Evolutionary conservation across 2,113 vertebrate genomes (phyloP), one percentile per base, ranked within the genome.

Genomic region (Hyperoodon ampullatus): DNA sequence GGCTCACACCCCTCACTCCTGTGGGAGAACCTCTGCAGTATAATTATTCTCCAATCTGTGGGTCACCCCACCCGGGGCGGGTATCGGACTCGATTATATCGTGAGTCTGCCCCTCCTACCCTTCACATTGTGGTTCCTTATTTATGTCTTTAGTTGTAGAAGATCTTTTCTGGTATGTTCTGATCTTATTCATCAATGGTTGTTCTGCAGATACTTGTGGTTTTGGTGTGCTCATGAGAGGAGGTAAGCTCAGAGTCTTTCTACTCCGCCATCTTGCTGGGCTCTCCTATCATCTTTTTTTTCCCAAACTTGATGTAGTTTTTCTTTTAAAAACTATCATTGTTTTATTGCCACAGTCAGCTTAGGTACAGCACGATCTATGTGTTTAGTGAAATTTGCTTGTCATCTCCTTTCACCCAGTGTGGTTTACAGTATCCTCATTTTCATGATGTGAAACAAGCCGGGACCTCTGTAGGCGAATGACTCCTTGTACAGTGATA

Each of bases 401-500:
- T 58, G 4, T 12, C 50, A 10, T 19, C 9, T 15, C 50, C 65
- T 26, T 19, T 21, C 44, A 39, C 16, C 28, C 15, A 10, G 23
- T 5, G 66, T 14, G 33, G 66, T 68, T 8, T 39, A 11, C 0
- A 5, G 42, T 9, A 10, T 28, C 61, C 44, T 78, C 50, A 6
- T 28, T 16, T 35, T 47, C 44, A 6, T 1, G 21, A 9, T 2
- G 18, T 13, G 53, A 33, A 42, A 42, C 21, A 53, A 1, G 5
- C 16, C 2, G 2, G 30, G 61, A 19, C 13, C 70, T 26, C 23
- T 33, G 24, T 19, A 6, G 11, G 71, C 6, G 26, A 21, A 12
- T 1, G 11, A 50, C 16, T 8, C 8, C n/a, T 33, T 23, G 16
- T 1, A 9, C 24, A 50, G 33, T 33, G 47, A 6, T 0, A 15